A percentile compares a stretch with the other conserved stretches of the same genome.
phyloP scores from a whole-genome alignment of 2,113 vertebrate species.

The Xiphias gladius region DNA sequence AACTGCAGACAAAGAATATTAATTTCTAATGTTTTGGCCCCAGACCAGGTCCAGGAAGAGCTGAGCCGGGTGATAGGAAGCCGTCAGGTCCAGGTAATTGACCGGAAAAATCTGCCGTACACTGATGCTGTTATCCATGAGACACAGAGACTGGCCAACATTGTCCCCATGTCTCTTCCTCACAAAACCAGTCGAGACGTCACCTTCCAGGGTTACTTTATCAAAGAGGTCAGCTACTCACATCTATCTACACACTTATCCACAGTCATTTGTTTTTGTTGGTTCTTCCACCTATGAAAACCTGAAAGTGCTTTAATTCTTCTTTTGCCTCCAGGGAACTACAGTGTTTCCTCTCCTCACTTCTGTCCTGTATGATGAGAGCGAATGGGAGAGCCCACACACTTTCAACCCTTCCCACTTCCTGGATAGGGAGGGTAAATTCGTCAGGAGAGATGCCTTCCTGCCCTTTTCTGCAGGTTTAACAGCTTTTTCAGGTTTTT shows the following conservation, averaged over 20 bases:
- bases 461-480: constrained; percentile 83
- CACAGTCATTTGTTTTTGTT: background rate
- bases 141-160: constrained; percentile 77
- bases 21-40: background rate
- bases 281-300: background rate
- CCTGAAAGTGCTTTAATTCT: background rate
- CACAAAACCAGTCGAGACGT: constrained; percentile 68
- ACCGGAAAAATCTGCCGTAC: constrained; percentile 76
- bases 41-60: constrained; percentile 81
- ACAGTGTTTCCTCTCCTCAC: constrained; percentile 75
- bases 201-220: constrained; percentile 68
- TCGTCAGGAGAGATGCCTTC: constrained; percentile 78
- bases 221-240: constrained; percentile 42
- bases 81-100: constrained; percentile 64
- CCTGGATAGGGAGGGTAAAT: constrained; percentile 75
- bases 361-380: constrained; percentile 81
- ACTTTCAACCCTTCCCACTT: constrained; percentile 81
- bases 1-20: background rate
- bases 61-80: constrained; percentile 71
- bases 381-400: constrained; percentile 78
- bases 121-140: constrained; percentile 83
- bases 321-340: constrained; percentile 67
- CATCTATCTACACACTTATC: background rate
- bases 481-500: background rate
- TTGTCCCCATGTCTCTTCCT: constrained; percentile 66